Evolutionary conservation across 2,113 vertebrate genomes (phyloP), one percentile per base, ranked within the genome.

Genomic region (Brachyistius frenatus): DNA sequence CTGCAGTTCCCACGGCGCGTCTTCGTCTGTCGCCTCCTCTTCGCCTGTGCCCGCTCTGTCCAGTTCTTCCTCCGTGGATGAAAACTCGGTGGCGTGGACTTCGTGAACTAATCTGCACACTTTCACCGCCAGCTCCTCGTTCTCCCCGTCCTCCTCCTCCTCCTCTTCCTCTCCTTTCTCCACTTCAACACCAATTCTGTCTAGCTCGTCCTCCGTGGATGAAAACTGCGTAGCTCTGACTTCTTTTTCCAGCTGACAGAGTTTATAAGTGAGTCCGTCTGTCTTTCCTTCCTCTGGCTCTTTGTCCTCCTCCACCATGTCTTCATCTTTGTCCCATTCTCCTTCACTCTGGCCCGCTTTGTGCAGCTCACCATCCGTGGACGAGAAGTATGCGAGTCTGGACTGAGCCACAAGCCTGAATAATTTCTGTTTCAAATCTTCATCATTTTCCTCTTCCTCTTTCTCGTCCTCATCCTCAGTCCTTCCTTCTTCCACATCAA

Each of bases 51-150:
- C 86, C 2, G n/a, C 75, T 65, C 56, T 63, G 74, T 93, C 93
- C 7, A 92, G n/a, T 75, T 93, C 91, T 0, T 94, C 91, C 49
- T 94, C 91, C 0, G 93, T 91, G 54, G 93, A 93, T 3, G 91
- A 93, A 53, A 89, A 93, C 23, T 91, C 72, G 0, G 73, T 36
- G 63, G 80, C 76, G 9, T 69, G 76, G 39, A 86, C 76, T 69
- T 89, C 69, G 15, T 73, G 57, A 3, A 75, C 88, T 49, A 93
- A 73, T 61, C 75, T 81, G 73, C 87, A 91, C 16, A 92, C 75
- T 84, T 80, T 92, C 2, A 68, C 37, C 0, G 49, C 85, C 69
- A 93, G 68, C 57, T 81, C 78, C 56, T 88, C 88, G 1, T 63
- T 13, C 39, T 37, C 13, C 4, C 47, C 66, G 0, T 75, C 70